Percentiles rank a stretch among this genome's conserved stretches.
These are phyloP conservation scores for Troilus luridus DNA, from an alignment of 2,888 invertebrate genomes.

Conservation along the genomic window DNA sequence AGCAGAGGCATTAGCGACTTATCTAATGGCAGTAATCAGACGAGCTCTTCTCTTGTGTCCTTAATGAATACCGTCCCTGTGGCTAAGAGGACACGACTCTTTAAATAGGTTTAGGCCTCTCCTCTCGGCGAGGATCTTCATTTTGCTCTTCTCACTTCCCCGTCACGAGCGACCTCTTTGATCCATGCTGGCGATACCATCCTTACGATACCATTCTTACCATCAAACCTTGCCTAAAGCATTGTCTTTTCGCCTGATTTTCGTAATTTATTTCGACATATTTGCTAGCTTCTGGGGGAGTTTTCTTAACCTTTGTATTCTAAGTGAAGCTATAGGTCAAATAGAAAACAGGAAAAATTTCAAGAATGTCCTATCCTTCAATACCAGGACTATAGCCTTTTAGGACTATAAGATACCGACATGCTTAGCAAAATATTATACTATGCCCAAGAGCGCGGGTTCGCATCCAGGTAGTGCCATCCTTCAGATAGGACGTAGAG, in stretches of 20 bases:
- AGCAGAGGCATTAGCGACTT: slow-evolving; percentile 8
- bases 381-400: no score
- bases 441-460: no score
- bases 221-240: no score
- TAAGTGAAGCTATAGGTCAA: neutral
- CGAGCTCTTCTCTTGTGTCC: neutral
- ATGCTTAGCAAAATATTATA: no score
- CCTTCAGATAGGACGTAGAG: no score
- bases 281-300: neutral
- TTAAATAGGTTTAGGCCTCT: slow-evolving; percentile 10
- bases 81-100: neutral
- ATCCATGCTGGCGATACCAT: slow-evolving; percentile 16
- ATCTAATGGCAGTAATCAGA: neutral
- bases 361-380: no score
- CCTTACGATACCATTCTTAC: neutral
- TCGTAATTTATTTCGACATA: neutral
- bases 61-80: slow-evolving; percentile 9
- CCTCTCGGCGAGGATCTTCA: neutral
- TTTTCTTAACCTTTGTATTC: neutral
- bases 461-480: no score
- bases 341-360: no score
- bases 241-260: neutral
- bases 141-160: slow-evolving; percentile 20
- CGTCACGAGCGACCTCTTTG: neutral
- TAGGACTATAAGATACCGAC: no score